Percentiles rank a stretch among this genome's conserved stretches.
phyloP scores from a whole-genome alignment of 2,888 invertebrate genomes.

The Plemyria rubiginata region DNA sequence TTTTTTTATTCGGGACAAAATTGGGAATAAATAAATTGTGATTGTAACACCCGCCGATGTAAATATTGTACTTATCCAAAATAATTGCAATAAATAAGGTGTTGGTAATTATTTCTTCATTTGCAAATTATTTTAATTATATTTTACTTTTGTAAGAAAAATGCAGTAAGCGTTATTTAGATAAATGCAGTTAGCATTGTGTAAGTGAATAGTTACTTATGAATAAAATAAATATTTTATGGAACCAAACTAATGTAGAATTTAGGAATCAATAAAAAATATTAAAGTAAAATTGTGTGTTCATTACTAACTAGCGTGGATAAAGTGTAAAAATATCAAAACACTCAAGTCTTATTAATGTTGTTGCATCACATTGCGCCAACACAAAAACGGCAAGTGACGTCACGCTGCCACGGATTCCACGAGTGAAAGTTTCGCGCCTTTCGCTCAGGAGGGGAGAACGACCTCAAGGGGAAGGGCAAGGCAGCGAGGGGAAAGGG shows the following conservation, averaged over 20 bases:
- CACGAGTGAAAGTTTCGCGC: constrained; percentile 73
- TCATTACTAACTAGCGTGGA: no score
- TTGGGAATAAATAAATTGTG: constrained; percentile 55
- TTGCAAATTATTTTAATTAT: constrained; percentile 31
- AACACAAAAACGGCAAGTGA: constrained; percentile 50
- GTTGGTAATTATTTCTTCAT: constrained; percentile 52
- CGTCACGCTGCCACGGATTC: constrained; percentile 74
- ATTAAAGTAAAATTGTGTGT: constrained; percentile 70
- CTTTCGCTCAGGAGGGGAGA: constrained; percentile 72
- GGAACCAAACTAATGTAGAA: constrained; percentile 80
- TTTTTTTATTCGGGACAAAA: constrained; percentile 79
- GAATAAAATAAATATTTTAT: constrained; percentile 57
- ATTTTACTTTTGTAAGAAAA: constrained; percentile 44
- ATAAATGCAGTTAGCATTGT: constrained; percentile 67
- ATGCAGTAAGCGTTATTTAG: constrained; percentile 73
- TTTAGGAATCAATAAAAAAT: constrained; percentile 57
- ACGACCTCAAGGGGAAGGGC: constrained; percentile 57
- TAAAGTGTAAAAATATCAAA: constrained; percentile 26
- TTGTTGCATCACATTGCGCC: constrained; percentile 79
- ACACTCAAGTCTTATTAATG: constrained; percentile 43
- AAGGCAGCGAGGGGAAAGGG: constrained; percentile 31
- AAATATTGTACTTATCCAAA: constrained; percentile 48
- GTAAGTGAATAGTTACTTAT: constrained; percentile 19
- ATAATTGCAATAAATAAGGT: constrained; percentile 60
- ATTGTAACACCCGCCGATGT: constrained; percentile 66